Evolutionary conservation across 2,113 vertebrate genomes (phyloP).

Genomic region (Melanerpes aurifrons): DNA sequence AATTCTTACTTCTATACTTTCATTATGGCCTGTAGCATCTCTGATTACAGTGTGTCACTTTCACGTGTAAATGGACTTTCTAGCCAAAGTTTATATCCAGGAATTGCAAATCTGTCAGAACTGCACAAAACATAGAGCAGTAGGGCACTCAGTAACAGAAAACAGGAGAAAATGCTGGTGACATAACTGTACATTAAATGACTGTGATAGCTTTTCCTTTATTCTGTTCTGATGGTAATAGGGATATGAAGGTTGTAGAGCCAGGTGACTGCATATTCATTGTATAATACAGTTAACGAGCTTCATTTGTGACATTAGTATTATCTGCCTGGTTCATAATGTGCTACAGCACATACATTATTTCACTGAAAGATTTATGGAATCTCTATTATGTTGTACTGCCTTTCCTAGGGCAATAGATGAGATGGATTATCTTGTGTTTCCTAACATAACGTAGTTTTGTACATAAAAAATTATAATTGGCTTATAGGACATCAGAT

Average conservation of each 20-base stretch:
- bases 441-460: slow-evolving; percentile 32
- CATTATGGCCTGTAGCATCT: background rate
- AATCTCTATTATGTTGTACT: slow-evolving; percentile 32
- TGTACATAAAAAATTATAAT: slow-evolving; percentile 22
- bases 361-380: slow-evolving; percentile 51
- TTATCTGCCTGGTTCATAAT: slow-evolving; percentile 46
- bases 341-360: background rate
- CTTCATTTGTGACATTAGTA: slow-evolving; percentile 41
- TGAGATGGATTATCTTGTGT: slow-evolving; percentile 37
- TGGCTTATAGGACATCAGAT: slow-evolving; percentile 3
- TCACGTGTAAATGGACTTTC: slow-evolving; percentile 4
- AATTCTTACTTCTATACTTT: background rate
- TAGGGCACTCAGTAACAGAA: background rate
- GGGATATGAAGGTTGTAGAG: slow-evolving; percentile 21
- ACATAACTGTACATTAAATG: background rate
- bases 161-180: background rate
- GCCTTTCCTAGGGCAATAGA: slow-evolving; percentile 38
- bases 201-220: background rate
- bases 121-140: background rate
- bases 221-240: background rate
- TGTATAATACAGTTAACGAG: slow-evolving; percentile 41
- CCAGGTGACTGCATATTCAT: slow-evolving; percentile 36
- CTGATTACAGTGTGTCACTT: background rate
- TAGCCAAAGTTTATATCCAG: background rate
- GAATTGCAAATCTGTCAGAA: slow-evolving; percentile 1